Conservation (phyloP, 1,140 invertebrate genomes). For the Daktulosphaira vitifoliae region DNA sequence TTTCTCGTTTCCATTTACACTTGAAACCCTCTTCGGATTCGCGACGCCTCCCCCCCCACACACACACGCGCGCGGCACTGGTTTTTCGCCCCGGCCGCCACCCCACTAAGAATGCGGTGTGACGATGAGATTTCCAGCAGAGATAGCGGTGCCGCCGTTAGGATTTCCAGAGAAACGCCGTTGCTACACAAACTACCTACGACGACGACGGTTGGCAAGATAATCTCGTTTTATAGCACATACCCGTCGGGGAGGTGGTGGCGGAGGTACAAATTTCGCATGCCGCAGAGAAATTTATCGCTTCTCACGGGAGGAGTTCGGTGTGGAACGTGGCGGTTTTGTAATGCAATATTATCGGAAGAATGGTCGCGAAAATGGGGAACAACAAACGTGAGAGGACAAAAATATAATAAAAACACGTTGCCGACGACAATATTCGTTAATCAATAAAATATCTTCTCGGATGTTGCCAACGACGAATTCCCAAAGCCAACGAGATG, state of each 20-base stretch:
- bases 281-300: conserved; percentile 4
- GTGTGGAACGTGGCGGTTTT: conserved; percentile 7
- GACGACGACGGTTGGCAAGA: conserved; percentile 2
- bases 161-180: not conserved
- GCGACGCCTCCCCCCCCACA: too few species aligned
- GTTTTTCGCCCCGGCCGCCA: not conserved
- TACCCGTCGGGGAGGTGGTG: conserved; percentile 10
- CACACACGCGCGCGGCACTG: too few species aligned
- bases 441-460: too few species aligned
- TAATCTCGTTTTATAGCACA: conserved; percentile 25
- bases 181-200: too few species aligned
- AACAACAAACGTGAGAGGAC: not conserved
- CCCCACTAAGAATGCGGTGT: not conserved
- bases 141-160: not conserved
- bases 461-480: not conserved
- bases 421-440: not conserved
- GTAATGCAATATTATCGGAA: conserved; percentile 15
- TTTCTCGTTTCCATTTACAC: too few species aligned
- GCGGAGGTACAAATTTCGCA: conserved; percentile 28
- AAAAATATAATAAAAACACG: not conserved
- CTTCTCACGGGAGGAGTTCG: conserved; percentile 31
- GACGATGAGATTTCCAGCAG: not conserved
- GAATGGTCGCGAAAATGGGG: not conserved
- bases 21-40: too few species aligned
- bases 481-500: not conserved